phyloP scores from a whole-genome alignment of 2,113 vertebrate genomes.

The zebrafish (Danio rerio) region DNA sequence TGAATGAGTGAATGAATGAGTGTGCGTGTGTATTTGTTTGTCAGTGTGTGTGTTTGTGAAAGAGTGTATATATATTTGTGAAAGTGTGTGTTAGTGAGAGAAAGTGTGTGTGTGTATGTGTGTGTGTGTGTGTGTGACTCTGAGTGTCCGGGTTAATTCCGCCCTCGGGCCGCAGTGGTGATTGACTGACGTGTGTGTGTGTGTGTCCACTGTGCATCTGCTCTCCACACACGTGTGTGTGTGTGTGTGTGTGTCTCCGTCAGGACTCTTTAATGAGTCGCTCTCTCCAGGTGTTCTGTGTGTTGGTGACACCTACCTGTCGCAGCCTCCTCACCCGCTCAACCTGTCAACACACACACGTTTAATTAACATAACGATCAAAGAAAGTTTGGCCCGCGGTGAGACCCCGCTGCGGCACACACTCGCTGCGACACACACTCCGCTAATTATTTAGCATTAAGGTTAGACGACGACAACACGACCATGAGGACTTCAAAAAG shows the following conservation, averaged over 20 bases:
- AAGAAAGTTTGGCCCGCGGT: constrained; percentile 77
- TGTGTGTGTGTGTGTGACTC: constrained; percentile 49
- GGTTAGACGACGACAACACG: constrained; percentile 77
- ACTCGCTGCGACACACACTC: constrained; percentile 65
- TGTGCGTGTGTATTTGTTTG: not conserved
- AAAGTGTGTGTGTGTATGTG: constrained; percentile 69
- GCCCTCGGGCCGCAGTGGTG: constrained; percentile 69
- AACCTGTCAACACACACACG: constrained; percentile 79
- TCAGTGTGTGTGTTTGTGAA: too few relatives aligned
- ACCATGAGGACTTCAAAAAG: constrained; percentile 79
- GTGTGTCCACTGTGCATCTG: too few relatives aligned
- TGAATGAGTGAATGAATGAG: too few relatives aligned
- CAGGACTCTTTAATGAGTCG: constrained; percentile 71
- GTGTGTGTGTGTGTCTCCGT: not conserved
- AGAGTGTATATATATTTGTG: too few relatives aligned
- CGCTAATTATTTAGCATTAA: constrained; percentile 85
- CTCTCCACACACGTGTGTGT: too few relatives aligned
- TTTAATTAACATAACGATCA: constrained; percentile 84
- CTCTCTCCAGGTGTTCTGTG: constrained; percentile 77
- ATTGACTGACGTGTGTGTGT: constrained; percentile 75
- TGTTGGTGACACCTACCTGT: constrained; percentile 79
- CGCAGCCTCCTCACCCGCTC: constrained; percentile 64
- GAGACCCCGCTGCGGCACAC: constrained; percentile 70
- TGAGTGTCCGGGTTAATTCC: constrained; percentile 74
- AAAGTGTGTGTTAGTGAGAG: constrained; percentile 75